Conservation (phyloP, 2,113 vertebrate species). For the Puma concolor region DNA sequence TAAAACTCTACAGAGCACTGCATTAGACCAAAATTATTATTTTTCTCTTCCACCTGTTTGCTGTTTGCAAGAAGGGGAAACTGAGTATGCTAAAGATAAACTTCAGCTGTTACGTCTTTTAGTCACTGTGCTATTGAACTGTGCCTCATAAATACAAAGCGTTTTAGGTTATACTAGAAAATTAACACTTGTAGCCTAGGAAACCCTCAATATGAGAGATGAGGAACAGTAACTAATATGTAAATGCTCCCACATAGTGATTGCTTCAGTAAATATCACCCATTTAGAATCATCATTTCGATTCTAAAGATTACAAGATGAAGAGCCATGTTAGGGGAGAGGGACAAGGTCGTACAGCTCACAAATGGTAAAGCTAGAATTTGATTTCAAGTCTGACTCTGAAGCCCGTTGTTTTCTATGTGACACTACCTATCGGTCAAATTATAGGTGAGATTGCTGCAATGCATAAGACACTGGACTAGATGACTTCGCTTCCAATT, state of each 20-base stretch:
- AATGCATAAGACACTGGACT: constrained; percentile 6
- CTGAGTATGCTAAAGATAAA: constrained; percentile 7
- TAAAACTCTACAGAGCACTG: background rate
- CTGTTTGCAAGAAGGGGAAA: background rate
- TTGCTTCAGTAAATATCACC: background rate
- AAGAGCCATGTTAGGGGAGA: background rate
- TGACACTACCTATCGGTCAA: background rate
- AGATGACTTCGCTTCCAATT: background rate
- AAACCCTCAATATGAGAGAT: constrained; percentile 5
- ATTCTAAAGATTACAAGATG: constrained; percentile 19
- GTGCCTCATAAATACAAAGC: background rate
- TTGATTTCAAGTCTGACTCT: background rate
- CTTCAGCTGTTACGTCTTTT: background rate
- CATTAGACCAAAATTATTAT: background rate
- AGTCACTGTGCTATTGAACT: background rate
- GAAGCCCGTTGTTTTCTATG: background rate
- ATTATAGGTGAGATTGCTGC: constrained; percentile 22
- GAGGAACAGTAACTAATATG: background rate
- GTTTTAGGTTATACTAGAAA: constrained; percentile 7
- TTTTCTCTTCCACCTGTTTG: background rate
- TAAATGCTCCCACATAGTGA: background rate
- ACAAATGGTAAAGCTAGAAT: background rate
- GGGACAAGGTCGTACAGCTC: background rate
- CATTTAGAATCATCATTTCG: background rate
- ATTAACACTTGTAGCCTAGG: background rate